A percentile compares a stretch with the other conserved stretches of the same genome.
Evolutionary conservation across 2,888 invertebrate species (phyloP).

Genomic region (Aelia acuminata): DNA sequence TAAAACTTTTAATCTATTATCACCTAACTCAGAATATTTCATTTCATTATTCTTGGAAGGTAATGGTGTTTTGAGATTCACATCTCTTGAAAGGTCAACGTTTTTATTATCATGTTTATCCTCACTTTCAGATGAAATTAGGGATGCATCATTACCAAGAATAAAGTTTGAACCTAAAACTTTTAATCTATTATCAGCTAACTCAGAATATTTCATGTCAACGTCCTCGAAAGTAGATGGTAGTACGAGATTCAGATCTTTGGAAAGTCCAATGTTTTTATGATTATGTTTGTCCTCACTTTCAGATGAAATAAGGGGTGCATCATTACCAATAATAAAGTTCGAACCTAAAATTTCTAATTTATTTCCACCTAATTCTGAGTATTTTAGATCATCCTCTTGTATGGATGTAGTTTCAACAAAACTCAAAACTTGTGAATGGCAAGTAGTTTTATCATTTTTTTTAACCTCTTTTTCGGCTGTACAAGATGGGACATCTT

Average conservation of each 20-base stretch:
- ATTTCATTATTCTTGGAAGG: background rate
- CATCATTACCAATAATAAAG: background rate
- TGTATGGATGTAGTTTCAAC: background rate
- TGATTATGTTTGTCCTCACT: background rate
- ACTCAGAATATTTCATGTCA: background rate
- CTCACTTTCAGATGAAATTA: background rate
- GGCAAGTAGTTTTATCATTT: background rate
- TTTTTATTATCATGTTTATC: background rate
- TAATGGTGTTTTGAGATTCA: background rate
- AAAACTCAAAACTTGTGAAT: background rate
- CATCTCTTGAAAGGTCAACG: background rate
- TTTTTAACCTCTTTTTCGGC: background rate
- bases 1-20: conserved; percentile 43
- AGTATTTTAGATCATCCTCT: background rate
- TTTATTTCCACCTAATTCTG: background rate
- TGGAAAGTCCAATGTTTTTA: background rate
- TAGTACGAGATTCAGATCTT: background rate
- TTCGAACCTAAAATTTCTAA: conserved; percentile 38
- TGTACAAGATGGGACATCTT: background rate
- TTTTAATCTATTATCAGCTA: conserved; percentile 20
- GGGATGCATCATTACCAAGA: background rate
- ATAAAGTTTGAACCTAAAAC: conserved; percentile 23
- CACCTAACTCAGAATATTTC: background rate
- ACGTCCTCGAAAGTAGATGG: background rate
- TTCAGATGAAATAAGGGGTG: background rate